Base-by-base conservation (phyloP, 37 sponge, comb jelly and placozoan genomes). In the Mnemiopsis leidyi region DNA sequence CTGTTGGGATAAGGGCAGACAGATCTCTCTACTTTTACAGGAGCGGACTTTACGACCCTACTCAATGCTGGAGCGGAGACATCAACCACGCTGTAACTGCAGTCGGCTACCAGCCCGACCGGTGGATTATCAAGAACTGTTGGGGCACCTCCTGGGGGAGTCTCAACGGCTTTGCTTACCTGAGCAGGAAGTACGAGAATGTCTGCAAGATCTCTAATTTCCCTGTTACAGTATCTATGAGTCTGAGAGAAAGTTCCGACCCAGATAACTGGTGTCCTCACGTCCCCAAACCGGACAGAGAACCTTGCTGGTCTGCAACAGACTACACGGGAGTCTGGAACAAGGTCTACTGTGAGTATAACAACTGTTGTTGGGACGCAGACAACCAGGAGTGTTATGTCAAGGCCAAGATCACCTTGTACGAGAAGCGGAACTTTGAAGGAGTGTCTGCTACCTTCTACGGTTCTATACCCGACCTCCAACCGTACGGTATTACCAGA, bases 101-200 rank as follows among this genome's bases (percentile, higher is more conserved):
- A 34, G 79, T 77, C 33, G 79, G 79, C 5, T 77, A 77, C 35
- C 79, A 77, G 79, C 35, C 79, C 18, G 36, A 77, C 36, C 30
- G 32, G 36, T 77, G 79, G 79, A 77, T 77, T 36, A 77, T 77
- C 20, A 77, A 77, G 79, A 77, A 77, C 79, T 31, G 79, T 18
- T 77, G 79, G 79, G 79, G 79, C 3, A 34, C 36, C 1, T 16
- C 18, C 35, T 77, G 79, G 79, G 79, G 79, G 36, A 48, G 9
- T 48, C 1, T 34, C 9, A 77, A 32, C 18, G 79, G 79, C 2
- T 34, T 34, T 36, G 26, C 32, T 36, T 77, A 77, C 18, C 79
- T 77, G 3, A 34, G 36, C 35, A 31, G 79, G 32, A 16, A 0
- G 21, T 9, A 32, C 7, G 35, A 28, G 32, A 77, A 77, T 36